Evolutionary conservation across 2,888 invertebrate species (phyloP).

Genomic region (Synanthedon vespiformis): DNA sequence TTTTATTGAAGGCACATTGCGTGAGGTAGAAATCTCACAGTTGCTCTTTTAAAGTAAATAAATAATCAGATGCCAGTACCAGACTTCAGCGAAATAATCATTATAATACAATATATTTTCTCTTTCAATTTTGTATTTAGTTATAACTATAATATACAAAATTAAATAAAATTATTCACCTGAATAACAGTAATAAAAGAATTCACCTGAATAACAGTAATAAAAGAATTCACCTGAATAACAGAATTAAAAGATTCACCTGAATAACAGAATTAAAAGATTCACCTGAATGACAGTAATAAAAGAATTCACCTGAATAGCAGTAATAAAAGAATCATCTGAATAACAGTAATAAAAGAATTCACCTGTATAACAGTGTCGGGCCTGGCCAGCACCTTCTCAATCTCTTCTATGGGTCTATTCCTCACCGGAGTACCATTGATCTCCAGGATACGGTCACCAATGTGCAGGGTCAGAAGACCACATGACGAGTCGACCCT

Average conservation of each 20-base stretch:
- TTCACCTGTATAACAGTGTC: slow-evolving; percentile 80
- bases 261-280: slow-evolving; percentile 80
- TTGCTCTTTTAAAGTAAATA: too few relatives aligned
- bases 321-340: too few relatives aligned
- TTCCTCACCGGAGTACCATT: slow-evolving; percentile 90
- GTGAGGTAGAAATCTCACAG: too few relatives aligned
- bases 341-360: too few relatives aligned
- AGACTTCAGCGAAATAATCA: too few relatives aligned
- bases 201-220: slow-evolving; percentile 79
- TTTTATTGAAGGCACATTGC: too few relatives aligned
- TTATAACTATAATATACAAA: too few relatives aligned
- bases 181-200: slow-evolving; percentile 82
- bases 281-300: slow-evolving; percentile 80
- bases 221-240: slow-evolving; percentile 78
- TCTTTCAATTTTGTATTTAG: too few relatives aligned
- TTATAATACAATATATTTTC: too few relatives aligned
- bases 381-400: slow-evolving; percentile 78
- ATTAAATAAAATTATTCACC: slow-evolving; percentile 41
- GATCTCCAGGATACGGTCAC: slow-evolving; percentile 93
- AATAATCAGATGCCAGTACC: too few relatives aligned
- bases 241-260: slow-evolving; percentile 76
- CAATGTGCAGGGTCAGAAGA: slow-evolving; percentile 86
- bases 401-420: slow-evolving; percentile 82
- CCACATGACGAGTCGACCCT: slow-evolving; percentile 87
- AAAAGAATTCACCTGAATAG: slow-evolving; percentile 79